Evolutionary conservation across 1,140 invertebrate genomes (phyloP), one percentile per base, ranked within the genome.

Genomic region (Medauroidea extradentata): DNA sequence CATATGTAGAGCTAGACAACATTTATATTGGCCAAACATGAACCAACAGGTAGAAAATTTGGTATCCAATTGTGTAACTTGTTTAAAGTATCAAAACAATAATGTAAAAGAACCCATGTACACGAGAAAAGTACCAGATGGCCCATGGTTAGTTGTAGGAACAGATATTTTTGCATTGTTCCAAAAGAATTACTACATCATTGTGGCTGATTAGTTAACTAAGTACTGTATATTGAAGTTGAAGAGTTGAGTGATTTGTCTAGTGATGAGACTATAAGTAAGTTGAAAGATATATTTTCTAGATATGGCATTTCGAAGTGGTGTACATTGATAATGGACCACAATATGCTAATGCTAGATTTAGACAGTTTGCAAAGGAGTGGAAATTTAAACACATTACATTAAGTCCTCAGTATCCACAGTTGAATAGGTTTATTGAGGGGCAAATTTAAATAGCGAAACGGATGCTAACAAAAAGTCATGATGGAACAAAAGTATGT

Each of bases 371-470:
- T 64, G 60, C 68, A 13, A 61, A 67, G 29, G 53, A 67, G 1
- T 77, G 70, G 67, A 63, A 67, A 18, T 72, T 78, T 59, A 53
- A 61, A 1, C 66, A 75, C 41, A 51, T 67, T 18, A 76, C 71
- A 0, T 69, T 63, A 42, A 74, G 69, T 63, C 76, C 71, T 5
- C 51, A 61, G 19, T 75, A 74, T 54, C 67, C 71, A 7, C 62
- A 66, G 46, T 68, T 67, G 13, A 73, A 75, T 50, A 69, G 72
- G 1, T 48, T 73, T 11, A 69, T 67, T 1, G 70, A 73, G 61
- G 65, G 66, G 57, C 66, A 63, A 14, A 68, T 73, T 38, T 38
- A 57, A 25, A 72, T 67, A 27, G 46, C 61, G 42, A 73, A 73
- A 66, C 62, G 59, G 14, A 61, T 74, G 13, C 34, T 69, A 9